phyloP scores from a whole-genome alignment of 2,888 invertebrate genomes.

The Acleris laterana region DNA sequence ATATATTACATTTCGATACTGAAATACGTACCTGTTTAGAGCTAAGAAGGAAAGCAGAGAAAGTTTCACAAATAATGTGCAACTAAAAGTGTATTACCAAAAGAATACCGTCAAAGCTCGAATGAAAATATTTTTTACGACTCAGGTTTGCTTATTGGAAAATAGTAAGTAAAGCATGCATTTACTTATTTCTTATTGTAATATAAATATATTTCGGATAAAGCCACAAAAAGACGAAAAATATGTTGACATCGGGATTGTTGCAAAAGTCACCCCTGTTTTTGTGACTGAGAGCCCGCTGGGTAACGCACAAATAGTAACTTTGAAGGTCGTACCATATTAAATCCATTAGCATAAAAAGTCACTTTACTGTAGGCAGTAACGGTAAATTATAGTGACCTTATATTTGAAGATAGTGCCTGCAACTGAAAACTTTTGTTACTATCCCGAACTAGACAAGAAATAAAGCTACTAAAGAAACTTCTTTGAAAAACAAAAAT shows the following conservation, averaged over 20 bases:
- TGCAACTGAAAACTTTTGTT: conserved; percentile 24
- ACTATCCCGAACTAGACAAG: conserved; percentile 20
- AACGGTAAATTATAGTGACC: conserved; percentile 2
- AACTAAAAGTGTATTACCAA: too few relatives aligned
- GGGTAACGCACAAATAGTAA: conserved; percentile 16
- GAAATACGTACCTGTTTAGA: too few relatives aligned
- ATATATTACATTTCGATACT: too few relatives aligned
- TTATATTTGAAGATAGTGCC: not conserved
- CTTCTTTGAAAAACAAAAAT: conserved; percentile 41
- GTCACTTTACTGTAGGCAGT: conserved; percentile 8
- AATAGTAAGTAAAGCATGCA: too few relatives aligned
- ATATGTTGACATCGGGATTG: conserved; percentile 16
- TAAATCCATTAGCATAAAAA: conserved; percentile 34
- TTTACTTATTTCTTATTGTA: too few relatives aligned
- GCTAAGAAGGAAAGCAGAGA: too few relatives aligned
- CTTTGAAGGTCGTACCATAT: conserved; percentile 26
- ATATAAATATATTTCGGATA: not conserved
- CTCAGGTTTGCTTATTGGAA: too few relatives aligned
- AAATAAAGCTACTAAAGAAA: conserved; percentile 23
- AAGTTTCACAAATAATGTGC: too few relatives aligned
- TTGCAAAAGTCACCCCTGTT: conserved; percentile 17
- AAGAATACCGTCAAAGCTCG: too few relatives aligned
- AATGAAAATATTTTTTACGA: too few relatives aligned
- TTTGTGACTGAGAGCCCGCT: conserved; percentile 18
- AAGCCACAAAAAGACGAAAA: not conserved